Percentiles rank a stretch among this genome's conserved stretches.
Conservation (phyloP, 2,888 invertebrate species). For the Monoplex corrugatus region DNA sequence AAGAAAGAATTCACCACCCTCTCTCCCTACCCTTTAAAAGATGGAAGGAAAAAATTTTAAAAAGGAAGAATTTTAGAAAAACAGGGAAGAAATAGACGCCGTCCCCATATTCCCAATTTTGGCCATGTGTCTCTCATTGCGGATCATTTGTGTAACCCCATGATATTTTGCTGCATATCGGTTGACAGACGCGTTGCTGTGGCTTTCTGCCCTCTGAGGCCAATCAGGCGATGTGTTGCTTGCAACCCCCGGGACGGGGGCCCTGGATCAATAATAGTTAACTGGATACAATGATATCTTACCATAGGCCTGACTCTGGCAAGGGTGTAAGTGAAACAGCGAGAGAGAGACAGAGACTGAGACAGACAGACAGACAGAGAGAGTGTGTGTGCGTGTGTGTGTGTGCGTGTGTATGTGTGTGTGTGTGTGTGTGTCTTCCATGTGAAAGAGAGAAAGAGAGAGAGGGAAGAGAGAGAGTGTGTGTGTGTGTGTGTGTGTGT, state of each 20-base stretch:
- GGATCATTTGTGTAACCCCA: conserved; percentile 41
- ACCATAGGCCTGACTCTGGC: no score
- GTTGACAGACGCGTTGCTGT: conserved; percentile 31
- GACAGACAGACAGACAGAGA: no score
- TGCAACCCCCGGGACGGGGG: not conserved
- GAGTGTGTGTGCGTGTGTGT: no score
- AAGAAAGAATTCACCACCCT: no score
- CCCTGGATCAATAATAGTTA: not conserved
- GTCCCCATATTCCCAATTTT: not conserved
- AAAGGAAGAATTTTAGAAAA: no score
- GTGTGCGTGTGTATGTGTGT: not conserved
- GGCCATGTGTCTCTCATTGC: conserved; percentile 39
- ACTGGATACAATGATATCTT: conserved; percentile 30
- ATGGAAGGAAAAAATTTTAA: no score
- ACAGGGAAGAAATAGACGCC: no score
- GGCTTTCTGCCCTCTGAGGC: conserved; percentile 9
- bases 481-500: no score
- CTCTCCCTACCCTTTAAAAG: no score
- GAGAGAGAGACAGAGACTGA: no score
- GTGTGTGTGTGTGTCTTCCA: not conserved
- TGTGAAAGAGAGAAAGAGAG: not conserved
- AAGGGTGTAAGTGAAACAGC: no score
- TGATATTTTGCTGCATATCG: conserved; percentile 42
- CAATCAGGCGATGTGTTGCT: conserved; percentile 6
- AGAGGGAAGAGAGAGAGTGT: not conserved